Conservation (phyloP, 2,888 invertebrate species). For the Teleiodes luculella region DNA sequence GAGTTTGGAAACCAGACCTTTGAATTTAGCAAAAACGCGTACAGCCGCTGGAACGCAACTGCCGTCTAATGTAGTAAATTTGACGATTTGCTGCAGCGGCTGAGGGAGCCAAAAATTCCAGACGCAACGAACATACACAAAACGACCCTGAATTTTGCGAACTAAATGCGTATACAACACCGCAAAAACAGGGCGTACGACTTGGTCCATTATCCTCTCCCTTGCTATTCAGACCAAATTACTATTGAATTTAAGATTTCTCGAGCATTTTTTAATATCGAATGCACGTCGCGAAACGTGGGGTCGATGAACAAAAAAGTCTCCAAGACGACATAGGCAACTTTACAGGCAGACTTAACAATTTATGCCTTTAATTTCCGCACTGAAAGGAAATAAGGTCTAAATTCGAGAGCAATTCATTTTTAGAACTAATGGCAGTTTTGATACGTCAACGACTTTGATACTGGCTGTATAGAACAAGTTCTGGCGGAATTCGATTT, state of each 20-base stretch:
- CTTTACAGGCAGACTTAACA: conserved; percentile 31
- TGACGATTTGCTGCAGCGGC: conserved; percentile 8
- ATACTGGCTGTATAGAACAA: conserved; percentile 57
- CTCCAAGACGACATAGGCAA: conserved; percentile 33
- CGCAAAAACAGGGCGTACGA: conserved; percentile 71
- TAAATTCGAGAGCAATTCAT: conserved; percentile 43
- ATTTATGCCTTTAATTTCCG: conserved; percentile 35
- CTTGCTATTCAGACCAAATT: conserved; percentile 67
- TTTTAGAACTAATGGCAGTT: conserved; percentile 44
- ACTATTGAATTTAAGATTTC: conserved; percentile 76
- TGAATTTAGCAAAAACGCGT: neutral
- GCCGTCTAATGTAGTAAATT: conserved; percentile 3
- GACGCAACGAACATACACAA: conserved; percentile 43
- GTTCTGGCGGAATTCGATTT: conserved; percentile 56
- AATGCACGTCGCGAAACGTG: conserved; percentile 54
- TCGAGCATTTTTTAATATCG: conserved; percentile 68
- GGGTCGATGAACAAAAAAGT: conserved; percentile 49
- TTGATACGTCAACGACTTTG: conserved; percentile 47
- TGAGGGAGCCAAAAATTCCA: neutral
- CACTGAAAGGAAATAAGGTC: conserved; percentile 56
- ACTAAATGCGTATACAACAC: conserved; percentile 62
- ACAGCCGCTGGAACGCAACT: neutral
- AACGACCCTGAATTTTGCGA: conserved; percentile 67
- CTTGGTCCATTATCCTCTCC: conserved; percentile 61
- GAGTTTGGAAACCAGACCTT: conserved; percentile 62